Base-by-base conservation (phyloP, 2,888 invertebrate genomes). In the Pandemis heparana region DNA sequence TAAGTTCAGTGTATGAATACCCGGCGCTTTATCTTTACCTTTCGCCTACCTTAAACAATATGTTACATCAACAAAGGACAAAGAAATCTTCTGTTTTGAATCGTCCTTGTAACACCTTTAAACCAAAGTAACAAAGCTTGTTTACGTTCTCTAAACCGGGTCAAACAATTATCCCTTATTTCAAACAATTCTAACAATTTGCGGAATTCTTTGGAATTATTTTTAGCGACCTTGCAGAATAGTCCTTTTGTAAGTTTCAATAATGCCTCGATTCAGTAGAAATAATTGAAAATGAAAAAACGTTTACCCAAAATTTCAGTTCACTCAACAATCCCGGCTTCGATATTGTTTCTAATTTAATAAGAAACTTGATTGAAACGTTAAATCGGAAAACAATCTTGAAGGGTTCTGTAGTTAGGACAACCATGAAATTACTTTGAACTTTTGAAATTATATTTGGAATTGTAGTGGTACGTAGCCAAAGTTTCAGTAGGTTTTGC, bases 171-270 rank as follows among this genome's bases (percentile, higher is more conserved):
- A 23, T 12, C 12, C 0, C 23, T 56, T 56, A 12, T 56, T 23
- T 56, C 23, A 12, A 56, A 23, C 10, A 56, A 23, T 18, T 18
- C 5, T 3, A 16, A 53, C 18, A 18, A 18, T 10, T 48, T 48
- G 9, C 1, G n/a, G 48, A 53, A 53, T 12, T 5, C 23, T 5
- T 23, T 18, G 12, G 5, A 10, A n/a, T 23, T 56, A 56, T 56
- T 23, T 23, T 12, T 56, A 23, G 56, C 23, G 12, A 56, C 10
- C 9, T 18, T n/a, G 2, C n/a, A 48, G 8, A 18, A 53, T 23
- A 12, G 18, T 51, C n/a, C 23, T 56, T 23, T 12, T 56, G 56
- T 59, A 38, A 75, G 69, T 46, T 75, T 66, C 7, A 16, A 16
- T 16, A 53, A 53, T 53, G 8, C 8, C 1, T 9, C 16, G 4